Evolutionary conservation across 2,113 vertebrate genomes (phyloP), one percentile per base, ranked within the genome.

Genomic region (Morone chrysops): DNA sequence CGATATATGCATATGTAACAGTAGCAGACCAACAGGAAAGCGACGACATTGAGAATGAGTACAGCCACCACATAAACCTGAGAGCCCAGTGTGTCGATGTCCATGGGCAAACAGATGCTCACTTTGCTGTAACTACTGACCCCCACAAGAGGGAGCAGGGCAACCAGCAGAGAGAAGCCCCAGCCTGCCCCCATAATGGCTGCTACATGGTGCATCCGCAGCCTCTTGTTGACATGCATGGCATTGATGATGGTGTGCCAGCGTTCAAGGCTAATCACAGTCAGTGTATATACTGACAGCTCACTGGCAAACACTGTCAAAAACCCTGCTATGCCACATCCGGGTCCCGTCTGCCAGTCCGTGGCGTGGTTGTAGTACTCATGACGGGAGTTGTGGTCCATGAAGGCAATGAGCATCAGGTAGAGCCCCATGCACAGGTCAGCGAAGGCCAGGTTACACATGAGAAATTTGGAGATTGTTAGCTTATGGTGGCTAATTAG

Each of bases 101-200:
- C 97, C 97, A 98, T 97, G n/a, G 97, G 97, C 66, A 99, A 93
- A 54, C 97, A 99, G 77, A 98, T 98, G 92, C 97, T 98, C 88
- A 99, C 97, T 87, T 97, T 98, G 93, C 94, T 96, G 93, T 98
- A 98, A 56, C 92, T 97, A 94, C 97, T 99, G 85, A 99, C 94
- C 2, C 97, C 97, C 4, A 97, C 18, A 4, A 99, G 94, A 2
- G 98, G 98, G 88, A 99, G 89, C 50, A 89, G n/a, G 0, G 97
- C 97, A 0, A 97, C 95, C 6, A 96, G 63, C 4, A 96, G 66
- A 43, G 97, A 96, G 86, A 98, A 96, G 0, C 90, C 63, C 98
- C 98, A 99, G 12, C 97, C 97, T 0, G 86, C 95, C 0, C 90
- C 94, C 97, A 99, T 98, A 54, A 98, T 95, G 0, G 86, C 86